These are phyloP conservation scores for Loripinus fragilis DNA, from an alignment of 2,888 invertebrate species.

Conservation along the genomic window DNA sequence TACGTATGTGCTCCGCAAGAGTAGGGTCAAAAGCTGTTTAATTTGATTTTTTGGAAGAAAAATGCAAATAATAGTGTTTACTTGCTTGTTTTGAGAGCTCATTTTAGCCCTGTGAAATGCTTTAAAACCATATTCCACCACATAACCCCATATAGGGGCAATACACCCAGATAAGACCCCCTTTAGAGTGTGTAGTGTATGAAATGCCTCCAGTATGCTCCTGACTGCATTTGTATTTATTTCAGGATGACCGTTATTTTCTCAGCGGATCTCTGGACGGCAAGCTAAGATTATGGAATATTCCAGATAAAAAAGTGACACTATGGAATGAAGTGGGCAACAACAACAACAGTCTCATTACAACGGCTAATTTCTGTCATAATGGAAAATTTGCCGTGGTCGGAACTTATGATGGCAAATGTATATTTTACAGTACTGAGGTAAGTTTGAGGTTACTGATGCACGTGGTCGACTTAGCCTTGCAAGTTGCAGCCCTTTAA, in stretches of 20 bases:
- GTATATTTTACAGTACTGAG: conserved; percentile 99
- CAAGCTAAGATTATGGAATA: conserved; percentile 99
- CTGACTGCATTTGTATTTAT: not conserved
- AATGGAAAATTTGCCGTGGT: conserved; percentile 99
- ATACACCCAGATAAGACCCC: no score
- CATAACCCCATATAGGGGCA: no score
- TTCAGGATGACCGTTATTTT: conserved; percentile 90
- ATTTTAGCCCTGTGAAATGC: no score
- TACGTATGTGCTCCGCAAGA: no score
- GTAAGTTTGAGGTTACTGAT: conserved; percentile 71
- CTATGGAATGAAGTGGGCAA: conserved; percentile 94
- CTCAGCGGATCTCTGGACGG: conserved; percentile 98
- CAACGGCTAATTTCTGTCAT: conserved; percentile 98
- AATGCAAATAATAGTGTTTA: no score
- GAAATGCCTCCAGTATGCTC: no score
- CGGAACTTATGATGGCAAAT: conserved; percentile 98
- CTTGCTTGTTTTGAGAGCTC: no score
- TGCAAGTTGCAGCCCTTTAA: not conserved
- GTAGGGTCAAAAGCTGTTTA: no score
- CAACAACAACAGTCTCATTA: conserved; percentile 93
- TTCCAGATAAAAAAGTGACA: conserved; percentile 99
- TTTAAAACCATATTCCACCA: no score
- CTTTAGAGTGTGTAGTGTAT: no score
- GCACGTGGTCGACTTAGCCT: not conserved
- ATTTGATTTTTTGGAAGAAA: no score